These are phyloP conservation scores for Tribolium castaneum DNA, from an alignment of 1,140 invertebrate genomes.

Conservation along the genomic window DNA sequence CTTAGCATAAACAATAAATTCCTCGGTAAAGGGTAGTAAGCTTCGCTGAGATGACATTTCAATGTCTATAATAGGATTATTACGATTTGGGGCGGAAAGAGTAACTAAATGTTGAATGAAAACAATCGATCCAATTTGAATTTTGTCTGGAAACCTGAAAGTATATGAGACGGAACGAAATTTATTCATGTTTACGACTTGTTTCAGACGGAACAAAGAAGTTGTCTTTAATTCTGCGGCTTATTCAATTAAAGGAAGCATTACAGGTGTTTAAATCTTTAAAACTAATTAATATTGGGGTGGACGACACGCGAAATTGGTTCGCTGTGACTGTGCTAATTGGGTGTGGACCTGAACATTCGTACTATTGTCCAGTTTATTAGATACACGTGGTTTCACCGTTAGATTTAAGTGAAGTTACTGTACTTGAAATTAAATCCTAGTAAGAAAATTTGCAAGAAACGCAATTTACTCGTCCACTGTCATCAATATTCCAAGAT, in stretches of 20 bases:
- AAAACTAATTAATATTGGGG: background rate
- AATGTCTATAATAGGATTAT: slow-evolving; percentile 28
- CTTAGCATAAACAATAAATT: slow-evolving; percentile 35
- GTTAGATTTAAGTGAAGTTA: slow-evolving; percentile 30
- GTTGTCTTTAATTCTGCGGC: background rate
- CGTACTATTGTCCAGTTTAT: slow-evolving; percentile 2
- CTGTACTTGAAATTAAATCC: slow-evolving; percentile 9
- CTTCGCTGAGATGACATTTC: slow-evolving; percentile 31
- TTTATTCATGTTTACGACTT: background rate
- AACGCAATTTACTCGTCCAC: background rate
- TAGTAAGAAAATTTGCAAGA: slow-evolving; percentile 8
- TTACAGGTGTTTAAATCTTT: background rate
- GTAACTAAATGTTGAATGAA: slow-evolving; percentile 31
- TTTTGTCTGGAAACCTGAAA: background rate
- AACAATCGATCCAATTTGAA: slow-evolving; percentile 16
- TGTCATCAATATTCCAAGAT: slow-evolving; percentile 20
- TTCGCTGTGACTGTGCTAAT: background rate
- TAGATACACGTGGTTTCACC: background rate
- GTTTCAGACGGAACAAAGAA: background rate
- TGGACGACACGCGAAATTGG: background rate
- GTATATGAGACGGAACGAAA: background rate
- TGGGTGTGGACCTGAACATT: background rate
- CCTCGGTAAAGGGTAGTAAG: slow-evolving; percentile 18
- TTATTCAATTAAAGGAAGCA: background rate
- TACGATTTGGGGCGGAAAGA: slow-evolving; percentile 17